Evolutionary conservation across 2,888 invertebrate species (phyloP), one percentile per base, ranked within the genome.

Genomic region (Drosophila nr. perissopoda): DNA sequence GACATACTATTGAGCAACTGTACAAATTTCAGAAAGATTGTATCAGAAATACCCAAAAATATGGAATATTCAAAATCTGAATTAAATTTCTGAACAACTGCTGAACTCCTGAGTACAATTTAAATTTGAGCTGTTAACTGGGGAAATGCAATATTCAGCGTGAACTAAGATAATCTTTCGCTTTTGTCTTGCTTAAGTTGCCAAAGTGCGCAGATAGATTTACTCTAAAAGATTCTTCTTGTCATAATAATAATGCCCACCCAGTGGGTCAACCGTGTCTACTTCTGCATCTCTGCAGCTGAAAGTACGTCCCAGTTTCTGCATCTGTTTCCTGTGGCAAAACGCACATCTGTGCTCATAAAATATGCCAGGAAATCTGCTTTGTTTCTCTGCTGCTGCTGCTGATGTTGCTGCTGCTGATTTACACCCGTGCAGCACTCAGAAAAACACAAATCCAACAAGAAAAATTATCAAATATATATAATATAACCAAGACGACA

Each of bases 351-450:
- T 71, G 45, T 40, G 68, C 58, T 69, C 82, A 88, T 85, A 73
- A 83, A 83, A 83, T 81, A 85, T 88, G 83, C 87, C 69, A 76
- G 71, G 63, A 69, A 86, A 86, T 86, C 72, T 78, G 81, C 73
- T 81, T 81, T 71, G 29, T 62, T 73, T 45, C 48, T 16, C 36
- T 45, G 29, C 51, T 8, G 13, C n/a, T 45, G 29, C 54, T 51
- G 25, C 49, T 51, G 34, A 38, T 18, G 64, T 31, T 31, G 25
- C 18, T 27, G 69, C 53, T 48, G 52, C 54, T 38, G 68, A 57
- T 62, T 71, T 25, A 25, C 25, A 25, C 54, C 33, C 40, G 40
- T 54, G 40, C 42, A 58, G 63, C 75, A 64, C 75, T 75, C 60
- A 59, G 63, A 57, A 69, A 66, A 69, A 69, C 66, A 70, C 71